phyloP scores from a whole-genome alignment of 2,113 vertebrate genomes.

The Numida meleagris region DNA sequence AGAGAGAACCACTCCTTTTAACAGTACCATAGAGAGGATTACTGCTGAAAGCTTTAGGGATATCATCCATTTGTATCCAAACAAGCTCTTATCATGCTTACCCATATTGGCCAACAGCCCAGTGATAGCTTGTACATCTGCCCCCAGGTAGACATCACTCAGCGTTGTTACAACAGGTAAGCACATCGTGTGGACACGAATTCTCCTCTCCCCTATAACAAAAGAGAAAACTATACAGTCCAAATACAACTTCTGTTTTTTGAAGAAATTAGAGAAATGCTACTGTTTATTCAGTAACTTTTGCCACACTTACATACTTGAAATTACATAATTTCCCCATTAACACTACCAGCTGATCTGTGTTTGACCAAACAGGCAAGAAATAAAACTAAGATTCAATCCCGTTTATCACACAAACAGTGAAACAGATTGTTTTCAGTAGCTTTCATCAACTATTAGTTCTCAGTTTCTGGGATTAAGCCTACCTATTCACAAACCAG shows the following conservation, averaged over 20 bases:
- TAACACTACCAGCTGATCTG: not conserved
- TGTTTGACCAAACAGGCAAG: not conserved
- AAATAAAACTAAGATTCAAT: not conserved
- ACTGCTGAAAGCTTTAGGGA: not conserved
- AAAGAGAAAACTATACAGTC: not conserved
- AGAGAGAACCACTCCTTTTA: not conserved
- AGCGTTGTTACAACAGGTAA: slow-evolving; percentile 92
- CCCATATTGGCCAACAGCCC: slow-evolving; percentile 97
- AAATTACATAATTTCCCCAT: not conserved
- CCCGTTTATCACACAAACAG: not conserved
- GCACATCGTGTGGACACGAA: slow-evolving; percentile 96
- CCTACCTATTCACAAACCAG: not conserved
- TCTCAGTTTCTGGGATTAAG: not conserved
- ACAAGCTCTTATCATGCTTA: slow-evolving; percentile 62
- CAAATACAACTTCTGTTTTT: not conserved
- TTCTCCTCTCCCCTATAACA: slow-evolving; percentile 89
- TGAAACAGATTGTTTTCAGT: not conserved
- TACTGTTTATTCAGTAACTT: not conserved
- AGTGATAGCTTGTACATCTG: slow-evolving; percentile 93
- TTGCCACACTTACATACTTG: not conserved
- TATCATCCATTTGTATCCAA: not conserved
- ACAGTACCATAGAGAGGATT: not conserved
- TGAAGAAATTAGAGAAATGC: not conserved
- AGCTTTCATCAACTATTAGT: not conserved
- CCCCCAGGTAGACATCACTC: slow-evolving; percentile 92